phyloP scores from a whole-genome alignment of 2,888 invertebrate species.

The Volucella inflata region DNA sequence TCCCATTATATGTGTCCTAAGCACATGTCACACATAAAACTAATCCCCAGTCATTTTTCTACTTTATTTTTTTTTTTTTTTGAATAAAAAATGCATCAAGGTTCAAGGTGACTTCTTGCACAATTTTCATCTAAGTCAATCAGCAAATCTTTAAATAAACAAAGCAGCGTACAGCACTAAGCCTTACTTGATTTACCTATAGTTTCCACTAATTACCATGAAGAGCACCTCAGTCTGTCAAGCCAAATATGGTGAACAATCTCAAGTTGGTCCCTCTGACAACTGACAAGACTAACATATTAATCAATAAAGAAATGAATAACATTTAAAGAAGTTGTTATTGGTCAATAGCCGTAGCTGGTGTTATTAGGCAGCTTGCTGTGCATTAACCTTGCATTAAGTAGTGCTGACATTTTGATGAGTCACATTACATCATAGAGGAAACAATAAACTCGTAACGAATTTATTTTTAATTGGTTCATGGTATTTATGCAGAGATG shows the following conservation, averaged over 20 bases:
- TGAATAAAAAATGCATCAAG: constrained; percentile 21
- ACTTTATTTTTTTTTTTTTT: too few species aligned
- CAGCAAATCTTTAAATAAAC: background rate
- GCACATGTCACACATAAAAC: background rate
- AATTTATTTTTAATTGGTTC: constrained; percentile 19
- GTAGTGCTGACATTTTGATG: constrained; percentile 25
- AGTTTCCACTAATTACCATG: constrained; percentile 11
- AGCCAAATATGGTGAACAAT: constrained; percentile 25
- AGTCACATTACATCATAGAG: constrained; percentile 16
- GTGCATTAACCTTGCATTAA: constrained; percentile 36
- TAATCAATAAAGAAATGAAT: constrained; percentile 35
- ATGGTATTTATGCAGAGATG: constrained; percentile 27
- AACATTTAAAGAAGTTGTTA: constrained; percentile 32
- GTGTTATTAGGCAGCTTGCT: background rate
- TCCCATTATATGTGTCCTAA: background rate
- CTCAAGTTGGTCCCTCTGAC: constrained; percentile 22
- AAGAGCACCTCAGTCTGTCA: background rate
- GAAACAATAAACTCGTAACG: constrained; percentile 13
- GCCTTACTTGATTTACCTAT: background rate
- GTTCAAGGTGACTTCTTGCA: constrained; percentile 24
- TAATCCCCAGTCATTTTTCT: background rate
- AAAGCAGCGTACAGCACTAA: background rate
- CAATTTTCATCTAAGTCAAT: background rate
- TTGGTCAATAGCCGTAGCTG: constrained; percentile 31
- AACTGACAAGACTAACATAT: constrained; percentile 29